phyloP scores from a whole-genome alignment of 2,113 vertebrate species.

The Hippocampus zosterae region DNA sequence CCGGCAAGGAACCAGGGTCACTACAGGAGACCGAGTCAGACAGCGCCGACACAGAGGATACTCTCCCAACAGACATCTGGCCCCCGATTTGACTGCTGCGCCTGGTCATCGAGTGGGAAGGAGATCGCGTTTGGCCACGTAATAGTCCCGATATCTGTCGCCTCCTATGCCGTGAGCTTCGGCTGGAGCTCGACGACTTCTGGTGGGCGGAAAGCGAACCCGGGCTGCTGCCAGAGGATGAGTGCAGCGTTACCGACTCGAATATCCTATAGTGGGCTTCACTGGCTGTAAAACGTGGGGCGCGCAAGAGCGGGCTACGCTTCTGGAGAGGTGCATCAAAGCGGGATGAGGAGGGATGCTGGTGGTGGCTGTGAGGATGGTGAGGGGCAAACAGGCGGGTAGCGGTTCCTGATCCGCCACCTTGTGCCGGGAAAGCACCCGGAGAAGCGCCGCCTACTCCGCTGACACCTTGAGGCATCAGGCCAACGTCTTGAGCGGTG shows the following conservation, averaged over 20 bases:
- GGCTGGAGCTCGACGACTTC: slow-evolving; percentile 67
- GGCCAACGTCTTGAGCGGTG: slow-evolving; percentile 91
- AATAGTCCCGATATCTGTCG: slow-evolving; percentile 75
- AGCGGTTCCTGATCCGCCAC: slow-evolving; percentile 66
- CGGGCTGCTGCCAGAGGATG: slow-evolving; percentile 74
- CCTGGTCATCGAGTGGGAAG: slow-evolving; percentile 95
- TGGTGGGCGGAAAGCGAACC: slow-evolving; percentile 75
- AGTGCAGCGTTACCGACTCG: slow-evolving; percentile 86
- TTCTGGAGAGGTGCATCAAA: slow-evolving; percentile 85
- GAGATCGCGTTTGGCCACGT: slow-evolving; percentile 84
- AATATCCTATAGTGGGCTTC: slow-evolving; percentile 97
- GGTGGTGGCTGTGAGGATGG: slow-evolving; percentile 68
- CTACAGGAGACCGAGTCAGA: slow-evolving; percentile 60
- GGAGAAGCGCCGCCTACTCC: slow-evolving; percentile 69
- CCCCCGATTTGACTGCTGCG: slow-evolving; percentile 87
- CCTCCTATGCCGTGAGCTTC: slow-evolving; percentile 74
- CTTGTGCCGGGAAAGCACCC: slow-evolving; percentile 68
- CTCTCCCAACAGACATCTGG: slow-evolving; percentile 51
- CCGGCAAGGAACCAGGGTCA: slow-evolving; percentile 79
- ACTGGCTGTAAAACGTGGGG: slow-evolving; percentile 90
- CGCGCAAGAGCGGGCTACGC: slow-evolving; percentile 87
- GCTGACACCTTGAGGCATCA: slow-evolving; percentile 68
- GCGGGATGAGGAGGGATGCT: slow-evolving; percentile 74
- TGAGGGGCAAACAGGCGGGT: slow-evolving; percentile 83
- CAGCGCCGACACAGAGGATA: slow-evolving; percentile 70